Evolutionary conservation across 1,140 invertebrate genomes (phyloP).

Genomic region (Drosophila grimshawi): DNA sequence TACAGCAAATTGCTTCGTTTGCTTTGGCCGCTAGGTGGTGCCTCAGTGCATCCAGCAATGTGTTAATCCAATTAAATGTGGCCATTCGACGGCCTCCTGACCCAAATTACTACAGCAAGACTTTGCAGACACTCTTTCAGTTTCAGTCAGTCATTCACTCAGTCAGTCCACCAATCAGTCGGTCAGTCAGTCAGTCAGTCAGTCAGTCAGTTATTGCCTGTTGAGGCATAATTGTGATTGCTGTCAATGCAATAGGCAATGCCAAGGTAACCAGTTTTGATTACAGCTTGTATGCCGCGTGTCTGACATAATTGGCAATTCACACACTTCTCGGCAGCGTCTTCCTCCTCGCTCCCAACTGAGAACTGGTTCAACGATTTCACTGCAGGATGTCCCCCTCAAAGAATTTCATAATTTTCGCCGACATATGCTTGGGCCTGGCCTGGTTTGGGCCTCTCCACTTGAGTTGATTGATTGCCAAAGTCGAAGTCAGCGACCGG

Average conservation of each 20-base stretch:
- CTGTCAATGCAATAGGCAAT: slow-evolving; percentile 44
- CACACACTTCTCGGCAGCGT: neutral
- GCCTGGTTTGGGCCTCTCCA: slow-evolving; percentile 32
- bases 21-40: slow-evolving; percentile 43
- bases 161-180: slow-evolving; percentile 7
- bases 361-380: slow-evolving; percentile 8
- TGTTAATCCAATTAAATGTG: slow-evolving; percentile 78
- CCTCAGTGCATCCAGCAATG: slow-evolving; percentile 41
- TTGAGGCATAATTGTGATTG: slow-evolving; percentile 16
- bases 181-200: slow-evolving; percentile 18
- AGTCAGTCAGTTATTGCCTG: neutral
- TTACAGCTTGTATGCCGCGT: slow-evolving; percentile 49
- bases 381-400: slow-evolving; percentile 63
- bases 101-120: slow-evolving; percentile 31
- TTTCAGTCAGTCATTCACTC: slow-evolving; percentile 4
- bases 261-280: slow-evolving; percentile 81
- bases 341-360: neutral
- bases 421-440: slow-evolving; percentile 18
- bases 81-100: slow-evolving; percentile 67
- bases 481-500: slow-evolving; percentile 54
- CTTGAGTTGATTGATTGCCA: slow-evolving; percentile 77
- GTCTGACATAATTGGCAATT: slow-evolving; percentile 60
- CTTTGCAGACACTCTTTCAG: slow-evolving; percentile 21
- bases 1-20: slow-evolving; percentile 77
- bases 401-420: slow-evolving; percentile 71